phyloP scores from a whole-genome alignment of 35 echinoderm and acorn worm genomes.

The Ophioderma brevispina region DNA sequence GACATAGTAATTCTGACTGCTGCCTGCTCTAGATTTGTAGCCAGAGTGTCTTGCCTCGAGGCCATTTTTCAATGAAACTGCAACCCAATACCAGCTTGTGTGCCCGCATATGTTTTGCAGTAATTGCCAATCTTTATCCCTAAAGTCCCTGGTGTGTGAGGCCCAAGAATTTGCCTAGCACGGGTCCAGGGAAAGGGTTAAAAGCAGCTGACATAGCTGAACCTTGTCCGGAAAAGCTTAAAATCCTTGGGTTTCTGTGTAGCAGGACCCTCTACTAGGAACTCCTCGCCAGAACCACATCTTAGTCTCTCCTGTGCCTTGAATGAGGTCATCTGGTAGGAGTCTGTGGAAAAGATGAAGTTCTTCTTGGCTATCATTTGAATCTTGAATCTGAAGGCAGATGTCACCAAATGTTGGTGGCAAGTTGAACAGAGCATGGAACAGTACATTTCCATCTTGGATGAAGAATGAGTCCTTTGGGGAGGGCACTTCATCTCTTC shows the following conservation, averaged over 20 bases:
- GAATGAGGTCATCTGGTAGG: constrained; percentile 50
- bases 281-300: constrained; percentile 30
- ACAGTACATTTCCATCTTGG: constrained; percentile 71
- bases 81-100: too few relatives aligned
- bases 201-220: constrained; percentile 52
- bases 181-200: too few relatives aligned
- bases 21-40: too few relatives aligned
- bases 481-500: neutral
- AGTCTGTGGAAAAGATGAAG: constrained; percentile 67
- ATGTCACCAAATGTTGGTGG: constrained; percentile 56
- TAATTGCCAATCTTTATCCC: too few relatives aligned
- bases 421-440: constrained; percentile 34
- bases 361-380: constrained; percentile 56
- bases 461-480: constrained; percentile 43
- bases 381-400: constrained; percentile 41
- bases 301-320: constrained; percentile 49
- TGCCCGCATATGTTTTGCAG: too few relatives aligned
- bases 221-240: constrained; percentile 62
- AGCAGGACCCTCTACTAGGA: constrained; percentile 31
- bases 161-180: too few relatives aligned
- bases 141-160: too few relatives aligned
- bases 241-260: constrained; percentile 56
- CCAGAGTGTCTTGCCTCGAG: too few relatives aligned
- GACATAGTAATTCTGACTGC: too few relatives aligned
- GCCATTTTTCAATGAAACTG: too few relatives aligned